Evolutionary conservation across 2,113 vertebrate species (phyloP), one percentile per base, ranked within the genome.

Genomic region (Rhea americana): DNA sequence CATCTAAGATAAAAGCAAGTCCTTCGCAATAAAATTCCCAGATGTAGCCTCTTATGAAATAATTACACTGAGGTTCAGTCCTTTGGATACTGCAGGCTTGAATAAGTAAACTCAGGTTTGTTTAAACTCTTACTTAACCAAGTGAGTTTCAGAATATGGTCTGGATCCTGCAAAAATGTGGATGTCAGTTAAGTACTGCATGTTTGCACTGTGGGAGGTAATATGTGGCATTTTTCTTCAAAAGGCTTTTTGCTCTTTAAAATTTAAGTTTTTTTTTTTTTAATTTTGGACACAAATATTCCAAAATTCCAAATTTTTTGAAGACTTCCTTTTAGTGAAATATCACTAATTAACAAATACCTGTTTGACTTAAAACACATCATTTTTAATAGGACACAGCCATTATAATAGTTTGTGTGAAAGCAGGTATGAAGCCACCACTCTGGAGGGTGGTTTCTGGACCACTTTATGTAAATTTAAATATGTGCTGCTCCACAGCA

Each of bases 11-110:
- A 72, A 91, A 90, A 86, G 22, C 43, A 86, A n/a, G 37, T 66
- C 45, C 62, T 82, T 73, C 66, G n/a, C 58, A 39, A 79, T 84
- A 82, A 81, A 88, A 90, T 91, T 90, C n/a, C 58, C 84, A 62
- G 53, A 66, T n/a, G 45, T 5, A 88, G 22, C 21, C 48, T 88
- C 39, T 93, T 86, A 67, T 1, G 10, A 35, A 81, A 50, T 88
- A 84, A 73, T 75, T 88, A 37, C 43, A 70, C 18, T 53, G 70
- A 76, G 74, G 83, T 81, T 95, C 70, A 76, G 28, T n/a, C 58
- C 39, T 79, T 81, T 88, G 56, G 53, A 41, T 91, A 43, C 73
- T 86, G n/a, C 32, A 78, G 13, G n/a, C 56, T 48, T 76, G 39
- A 72, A 88, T 50, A 94, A 91, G 68, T 76, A 78, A 92, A 85